Base-by-base conservation (phyloP, 2,113 vertebrate species). In the Pseudorasbora parva region DNA sequence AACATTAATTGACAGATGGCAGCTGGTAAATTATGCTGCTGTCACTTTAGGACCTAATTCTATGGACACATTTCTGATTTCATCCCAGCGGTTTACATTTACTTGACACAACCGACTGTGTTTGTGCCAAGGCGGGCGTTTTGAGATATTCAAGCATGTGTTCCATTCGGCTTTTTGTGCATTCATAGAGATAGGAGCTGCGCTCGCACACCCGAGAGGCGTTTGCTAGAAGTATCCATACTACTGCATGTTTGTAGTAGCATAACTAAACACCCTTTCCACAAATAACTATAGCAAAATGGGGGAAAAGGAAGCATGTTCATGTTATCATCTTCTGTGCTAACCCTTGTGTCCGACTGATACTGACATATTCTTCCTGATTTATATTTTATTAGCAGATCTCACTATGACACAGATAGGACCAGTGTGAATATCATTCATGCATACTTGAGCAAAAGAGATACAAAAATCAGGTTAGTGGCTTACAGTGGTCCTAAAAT, bases 301-400 rank as follows among this genome's bases (percentile, higher is more conserved):
- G 11, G 11, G 2, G 10, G 3, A 47, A 47, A 47, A 12, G 45
- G 11, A 47, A 47, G 11, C 2, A 3, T 47, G 45, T 47, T 3
- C 6, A 64, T 66, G 19, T 19, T 21, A 33, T 33, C 60, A 30
- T 30, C 7, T 19, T 7, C 15, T 66, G 6, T 49, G 14, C 5
- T 17, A 49, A 49, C 14, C 47, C 14, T 15, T 33, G 62, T 25
- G 4, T 66, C 27, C 8, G 5, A 17, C 14, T 30, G 14, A 33
- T 19, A 33, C 27, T 9, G 15, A 37, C 30, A 37, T 37, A 21
- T 30, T 30, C 60, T 27, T 33, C 14, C 27, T 66, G 60, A 66
- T 66, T 66, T 33, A 66, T 66, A 66, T 64, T 64, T 64, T 17
- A 64, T 33, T 33, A 66, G 27, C 62, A 66, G 27, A 19, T 64